Evolutionary conservation across 2,113 vertebrate species (phyloP).

Genomic region (Notarius lentiginosus): DNA sequence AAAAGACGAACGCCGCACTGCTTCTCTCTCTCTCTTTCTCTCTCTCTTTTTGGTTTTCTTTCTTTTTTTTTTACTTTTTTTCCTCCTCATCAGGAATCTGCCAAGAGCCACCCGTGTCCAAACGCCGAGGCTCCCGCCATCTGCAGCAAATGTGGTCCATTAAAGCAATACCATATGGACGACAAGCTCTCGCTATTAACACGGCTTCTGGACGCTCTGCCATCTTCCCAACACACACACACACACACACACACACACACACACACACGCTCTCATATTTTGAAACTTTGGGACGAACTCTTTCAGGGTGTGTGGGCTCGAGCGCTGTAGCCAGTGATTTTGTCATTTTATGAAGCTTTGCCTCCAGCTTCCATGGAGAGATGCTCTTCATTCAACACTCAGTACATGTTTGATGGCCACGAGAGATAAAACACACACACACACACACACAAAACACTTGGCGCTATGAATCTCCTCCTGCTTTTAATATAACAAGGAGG

Average conservation of each 20-base stretch:
- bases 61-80: background rate
- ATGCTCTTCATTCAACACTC: conserved; percentile 30
- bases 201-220: conserved; percentile 82
- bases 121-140: conserved; percentile 85
- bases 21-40: conserved; percentile 25
- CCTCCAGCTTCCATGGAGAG: conserved; percentile 40
- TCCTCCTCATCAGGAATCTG: conserved; percentile 65
- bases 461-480: background rate
- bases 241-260: conserved; percentile 37
- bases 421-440: background rate
- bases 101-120: conserved; percentile 81
- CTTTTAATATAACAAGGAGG: conserved; percentile 19
- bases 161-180: conserved; percentile 97
- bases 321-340: conserved; percentile 72
- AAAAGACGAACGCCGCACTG: conserved; percentile 60
- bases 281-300: conserved; percentile 86
- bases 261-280: conserved; percentile 78
- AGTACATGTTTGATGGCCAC: background rate
- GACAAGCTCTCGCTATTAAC: conserved; percentile 90
- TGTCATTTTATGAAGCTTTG: conserved; percentile 57
- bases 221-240: conserved; percentile 24
- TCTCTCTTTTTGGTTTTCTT: background rate
- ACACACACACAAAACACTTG: background rate
- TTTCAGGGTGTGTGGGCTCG: conserved; percentile 76
- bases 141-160: conserved; percentile 93